Conservation (phyloP, 2,113 vertebrate species). For the Phalacrocorax pelagicus region DNA sequence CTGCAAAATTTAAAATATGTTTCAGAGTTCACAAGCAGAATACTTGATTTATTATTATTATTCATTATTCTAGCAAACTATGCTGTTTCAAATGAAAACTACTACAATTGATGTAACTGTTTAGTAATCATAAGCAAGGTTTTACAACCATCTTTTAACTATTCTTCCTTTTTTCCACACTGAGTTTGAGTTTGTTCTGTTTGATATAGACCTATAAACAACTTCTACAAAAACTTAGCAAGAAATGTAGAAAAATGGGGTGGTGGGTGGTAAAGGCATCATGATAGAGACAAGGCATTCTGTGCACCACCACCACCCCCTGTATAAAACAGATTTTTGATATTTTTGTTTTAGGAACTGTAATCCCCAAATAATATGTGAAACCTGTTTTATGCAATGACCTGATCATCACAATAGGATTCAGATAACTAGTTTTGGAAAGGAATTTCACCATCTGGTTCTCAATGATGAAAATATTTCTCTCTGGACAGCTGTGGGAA, state of each 20-base stretch:
- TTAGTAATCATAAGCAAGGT: neutral
- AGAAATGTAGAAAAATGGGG: neutral
- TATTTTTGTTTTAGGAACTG: neutral
- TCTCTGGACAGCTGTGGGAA: neutral
- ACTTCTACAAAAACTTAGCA: neutral
- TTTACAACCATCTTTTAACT: neutral
- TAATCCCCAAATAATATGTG: neutral
- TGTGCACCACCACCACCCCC: neutral
- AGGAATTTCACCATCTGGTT: neutral
- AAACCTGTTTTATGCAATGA: neutral
- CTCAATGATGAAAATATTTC: neutral
- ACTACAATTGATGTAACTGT: neutral
- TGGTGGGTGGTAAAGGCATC: neutral
- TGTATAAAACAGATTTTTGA: neutral
- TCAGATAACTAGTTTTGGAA: neutral
- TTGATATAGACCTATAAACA: neutral
- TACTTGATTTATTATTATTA: neutral
- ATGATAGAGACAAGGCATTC: neutral
- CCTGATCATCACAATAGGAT: neutral
- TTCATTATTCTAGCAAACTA: neutral
- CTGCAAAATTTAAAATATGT: conserved; percentile 58
- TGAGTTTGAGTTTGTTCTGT: neutral
- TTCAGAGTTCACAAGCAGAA: conserved; percentile 2
- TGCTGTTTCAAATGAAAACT: neutral
- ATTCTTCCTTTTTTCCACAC: neutral